Evolutionary conservation across 92 coral and sea anemone species (phyloP).

Genomic region (Pocillopora grandis): DNA sequence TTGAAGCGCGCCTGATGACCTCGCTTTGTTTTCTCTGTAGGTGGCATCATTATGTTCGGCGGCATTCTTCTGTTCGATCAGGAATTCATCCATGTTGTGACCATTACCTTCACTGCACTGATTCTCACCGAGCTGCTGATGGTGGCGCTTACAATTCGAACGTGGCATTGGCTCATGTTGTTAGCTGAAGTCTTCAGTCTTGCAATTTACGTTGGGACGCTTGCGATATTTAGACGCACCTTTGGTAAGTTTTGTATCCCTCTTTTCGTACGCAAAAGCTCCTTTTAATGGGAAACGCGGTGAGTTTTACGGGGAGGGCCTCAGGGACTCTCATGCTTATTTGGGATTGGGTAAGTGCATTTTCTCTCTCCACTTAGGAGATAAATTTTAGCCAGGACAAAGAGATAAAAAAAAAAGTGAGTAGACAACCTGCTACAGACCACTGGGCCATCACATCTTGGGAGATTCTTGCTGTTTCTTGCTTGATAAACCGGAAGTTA

Average conservation of each 20-base stretch:
- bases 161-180: constrained; percentile 99
- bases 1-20: neutral
- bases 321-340: no score
- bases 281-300: no score
- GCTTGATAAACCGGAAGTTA: no score
- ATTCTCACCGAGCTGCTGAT: constrained; percentile 93
- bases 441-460: no score
- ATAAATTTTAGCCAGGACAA: no score
- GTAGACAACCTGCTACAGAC: no score
- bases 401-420: no score
- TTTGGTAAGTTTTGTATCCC: constrained; percentile 71
- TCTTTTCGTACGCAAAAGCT: neutral
- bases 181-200: constrained; percentile 87
- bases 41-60: constrained; percentile 98
- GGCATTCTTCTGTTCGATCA: constrained; percentile 89
- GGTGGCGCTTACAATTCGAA: constrained; percentile 95
- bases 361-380: no score
- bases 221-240: constrained; percentile 74
- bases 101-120: constrained; percentile 94
- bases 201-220: constrained; percentile 85
- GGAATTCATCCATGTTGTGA: constrained; percentile 94
- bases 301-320: no score
- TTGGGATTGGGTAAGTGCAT: no score
- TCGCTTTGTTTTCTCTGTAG: constrained; percentile 24
- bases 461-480: no score